Percentiles rank a stretch among this genome's conserved stretches.
phyloP scores from a whole-genome alignment of 2,113 vertebrate species.

The Halichoerus grypus region DNA sequence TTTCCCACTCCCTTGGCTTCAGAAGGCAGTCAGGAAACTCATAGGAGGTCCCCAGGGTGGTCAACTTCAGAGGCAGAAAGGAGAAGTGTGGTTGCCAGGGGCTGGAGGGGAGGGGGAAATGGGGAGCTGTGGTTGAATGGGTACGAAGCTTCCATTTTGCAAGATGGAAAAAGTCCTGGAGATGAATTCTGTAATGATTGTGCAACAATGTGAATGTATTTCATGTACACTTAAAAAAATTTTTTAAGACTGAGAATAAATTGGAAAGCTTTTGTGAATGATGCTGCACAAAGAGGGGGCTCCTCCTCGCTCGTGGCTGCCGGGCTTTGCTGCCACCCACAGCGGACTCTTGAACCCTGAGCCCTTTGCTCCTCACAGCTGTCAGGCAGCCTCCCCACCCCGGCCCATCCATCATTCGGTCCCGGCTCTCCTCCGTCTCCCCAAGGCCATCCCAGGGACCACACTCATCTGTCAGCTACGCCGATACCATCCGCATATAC shows the following conservation, averaged over 20 bases:
- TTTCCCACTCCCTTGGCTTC: not conserved
- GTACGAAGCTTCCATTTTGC: not conserved
- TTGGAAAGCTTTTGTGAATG: not conserved
- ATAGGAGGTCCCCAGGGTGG: accelerated
- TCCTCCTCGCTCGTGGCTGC: accelerated
- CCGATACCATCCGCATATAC: not conserved
- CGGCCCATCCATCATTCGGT: constrained; percentile 53
- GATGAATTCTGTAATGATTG: accelerated
- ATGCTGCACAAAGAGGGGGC: accelerated
- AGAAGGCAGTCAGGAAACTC: not conserved
- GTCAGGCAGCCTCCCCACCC: not conserved
- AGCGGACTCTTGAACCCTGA: not conserved
- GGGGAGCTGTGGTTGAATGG: not conserved
- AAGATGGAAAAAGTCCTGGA: not conserved
- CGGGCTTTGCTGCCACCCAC: constrained; percentile 25
- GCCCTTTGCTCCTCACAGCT: constrained; percentile 40
- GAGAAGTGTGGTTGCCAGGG: not conserved
- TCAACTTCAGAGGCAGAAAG: not conserved
- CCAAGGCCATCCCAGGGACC: not conserved
- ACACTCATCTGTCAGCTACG: not conserved
- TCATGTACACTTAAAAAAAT: not conserved
- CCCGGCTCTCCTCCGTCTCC: not conserved
- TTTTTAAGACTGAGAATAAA: not conserved
- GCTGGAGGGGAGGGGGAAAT: accelerated
- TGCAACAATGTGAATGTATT: not conserved